Evolutionary conservation across 1,140 invertebrate genomes (phyloP).

Genomic region (Lasioglossum albipes): DNA sequence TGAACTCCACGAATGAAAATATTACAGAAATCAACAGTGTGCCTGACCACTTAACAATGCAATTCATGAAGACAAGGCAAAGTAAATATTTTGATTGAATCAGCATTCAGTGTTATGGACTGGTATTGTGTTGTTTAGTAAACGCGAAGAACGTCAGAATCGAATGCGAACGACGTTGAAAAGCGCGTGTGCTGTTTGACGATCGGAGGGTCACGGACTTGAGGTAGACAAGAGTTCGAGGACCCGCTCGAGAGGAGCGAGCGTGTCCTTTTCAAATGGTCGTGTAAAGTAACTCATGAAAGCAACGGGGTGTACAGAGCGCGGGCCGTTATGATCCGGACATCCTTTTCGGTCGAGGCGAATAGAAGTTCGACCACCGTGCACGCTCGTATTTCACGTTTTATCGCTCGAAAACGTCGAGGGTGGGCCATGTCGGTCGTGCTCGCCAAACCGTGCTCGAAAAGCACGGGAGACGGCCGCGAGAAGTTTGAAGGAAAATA

Average conservation of each 20-base stretch:
- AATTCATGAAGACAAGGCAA: too few species aligned
- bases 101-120: too few species aligned
- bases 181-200: not conserved
- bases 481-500: slow-evolving; percentile 3
- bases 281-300: slow-evolving; percentile 62
- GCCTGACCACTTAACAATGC: too few species aligned
- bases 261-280: slow-evolving; percentile 54
- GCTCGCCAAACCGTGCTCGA: slow-evolving; percentile 41
- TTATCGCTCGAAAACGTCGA: slow-evolving; percentile 74
- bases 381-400: slow-evolving; percentile 76
- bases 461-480: slow-evolving; percentile 12
- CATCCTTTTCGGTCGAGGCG: slow-evolving; percentile 68
- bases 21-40: too few species aligned
- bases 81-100: too few species aligned
- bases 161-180: too few species aligned
- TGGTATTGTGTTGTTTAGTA: too few species aligned
- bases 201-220: not conserved
- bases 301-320: slow-evolving; percentile 44
- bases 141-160: too few species aligned
- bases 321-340: slow-evolving; percentile 73
- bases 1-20: too few species aligned
- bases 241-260: not conserved
- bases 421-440: slow-evolving; percentile 21
- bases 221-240: not conserved
- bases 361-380: slow-evolving; percentile 54